These are phyloP conservation scores for Crotalus horridus DNA, from an alignment of 2,113 vertebrate genomes.

Conservation along the genomic window DNA sequence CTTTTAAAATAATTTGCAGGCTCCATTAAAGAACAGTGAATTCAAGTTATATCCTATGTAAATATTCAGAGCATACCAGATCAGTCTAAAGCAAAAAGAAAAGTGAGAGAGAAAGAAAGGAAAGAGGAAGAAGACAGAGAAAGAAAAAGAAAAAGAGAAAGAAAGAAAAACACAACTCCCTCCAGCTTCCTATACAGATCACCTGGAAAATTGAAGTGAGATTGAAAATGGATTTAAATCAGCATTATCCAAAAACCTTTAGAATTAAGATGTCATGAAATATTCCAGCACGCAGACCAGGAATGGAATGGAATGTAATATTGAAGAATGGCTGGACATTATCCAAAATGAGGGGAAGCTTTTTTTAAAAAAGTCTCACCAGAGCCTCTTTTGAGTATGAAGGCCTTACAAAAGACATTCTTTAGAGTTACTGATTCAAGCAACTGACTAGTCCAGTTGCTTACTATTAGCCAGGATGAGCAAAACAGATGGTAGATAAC, in stretches of 20 bases:
- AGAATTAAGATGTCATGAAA: background rate
- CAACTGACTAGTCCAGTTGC: background rate
- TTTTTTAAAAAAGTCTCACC: background rate
- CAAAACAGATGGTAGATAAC: background rate
- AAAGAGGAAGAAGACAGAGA: too few species aligned
- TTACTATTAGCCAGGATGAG: background rate
- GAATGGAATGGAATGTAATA: background rate
- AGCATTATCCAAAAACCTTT: background rate
- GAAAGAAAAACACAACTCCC: background rate
- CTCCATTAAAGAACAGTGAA: background rate
- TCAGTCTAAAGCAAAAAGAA: background rate
- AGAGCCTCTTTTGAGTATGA: background rate
- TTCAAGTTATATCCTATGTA: background rate
- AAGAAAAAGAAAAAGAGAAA: too few species aligned
- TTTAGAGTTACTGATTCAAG: background rate
- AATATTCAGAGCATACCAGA: background rate
- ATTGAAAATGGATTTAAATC: background rate
- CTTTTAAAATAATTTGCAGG: background rate
- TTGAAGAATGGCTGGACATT: background rate
- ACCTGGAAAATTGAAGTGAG: background rate
- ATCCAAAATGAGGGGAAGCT: background rate
- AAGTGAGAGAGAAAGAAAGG: background rate
- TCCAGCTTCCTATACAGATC: background rate
- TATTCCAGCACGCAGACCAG: background rate
- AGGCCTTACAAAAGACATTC: background rate